Evolutionary conservation across 2,888 invertebrate genomes (phyloP).

Genomic region (Furcula furcula): DNA sequence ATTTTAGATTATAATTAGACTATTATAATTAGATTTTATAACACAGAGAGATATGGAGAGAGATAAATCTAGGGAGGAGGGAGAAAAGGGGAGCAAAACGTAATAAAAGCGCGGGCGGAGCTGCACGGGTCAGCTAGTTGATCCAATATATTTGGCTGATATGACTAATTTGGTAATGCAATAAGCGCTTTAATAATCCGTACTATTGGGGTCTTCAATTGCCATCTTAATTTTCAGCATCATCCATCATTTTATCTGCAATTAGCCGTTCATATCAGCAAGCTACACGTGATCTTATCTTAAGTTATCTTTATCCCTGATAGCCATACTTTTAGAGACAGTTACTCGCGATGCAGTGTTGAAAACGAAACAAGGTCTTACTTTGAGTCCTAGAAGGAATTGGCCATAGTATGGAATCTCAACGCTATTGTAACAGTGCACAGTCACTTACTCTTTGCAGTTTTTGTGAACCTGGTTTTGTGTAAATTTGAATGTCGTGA

Average conservation of each 20-base stretch:
- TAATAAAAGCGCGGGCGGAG: no score
- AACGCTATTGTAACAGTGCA: conserved; percentile 69
- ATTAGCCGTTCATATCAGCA: conserved; percentile 16
- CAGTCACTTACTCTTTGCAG: conserved; percentile 65
- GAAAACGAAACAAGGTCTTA: conserved; percentile 74
- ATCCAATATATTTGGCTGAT: no score
- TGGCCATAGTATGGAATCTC: conserved; percentile 74
- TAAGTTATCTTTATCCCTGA: conserved; percentile 5
- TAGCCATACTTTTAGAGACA: conserved; percentile 5
- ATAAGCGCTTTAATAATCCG: no score
- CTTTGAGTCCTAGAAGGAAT: conserved; percentile 74
- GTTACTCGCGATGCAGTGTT: conserved; percentile 77
- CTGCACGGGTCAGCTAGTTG: no score
- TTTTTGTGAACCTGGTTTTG: conserved; percentile 59
- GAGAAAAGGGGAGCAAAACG: no score
- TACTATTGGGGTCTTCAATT: no score
- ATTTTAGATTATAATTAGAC: no score
- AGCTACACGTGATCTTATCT: conserved; percentile 19
- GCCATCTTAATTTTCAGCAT: no score
- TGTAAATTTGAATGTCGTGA: not conserved
- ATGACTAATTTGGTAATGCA: no score
- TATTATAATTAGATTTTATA: no score
- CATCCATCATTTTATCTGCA: conserved; percentile 6
- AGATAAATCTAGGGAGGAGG: no score
- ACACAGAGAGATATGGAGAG: no score